Conservation (phyloP, 2,797 vertebrate species). For the Cossypha polioptera region DNA sequence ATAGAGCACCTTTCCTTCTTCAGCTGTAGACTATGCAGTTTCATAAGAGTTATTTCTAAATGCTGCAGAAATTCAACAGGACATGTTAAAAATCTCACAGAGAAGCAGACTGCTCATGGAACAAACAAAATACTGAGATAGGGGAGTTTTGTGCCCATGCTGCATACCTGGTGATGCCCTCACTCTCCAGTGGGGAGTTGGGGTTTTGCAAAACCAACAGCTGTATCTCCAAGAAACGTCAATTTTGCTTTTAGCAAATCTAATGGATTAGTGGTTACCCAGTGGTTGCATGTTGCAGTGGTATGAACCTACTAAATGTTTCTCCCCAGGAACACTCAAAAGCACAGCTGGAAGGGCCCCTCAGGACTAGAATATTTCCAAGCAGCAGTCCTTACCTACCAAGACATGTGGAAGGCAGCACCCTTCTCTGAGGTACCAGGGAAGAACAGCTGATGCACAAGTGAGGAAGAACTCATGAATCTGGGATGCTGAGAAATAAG, state of each 20-base stretch:
- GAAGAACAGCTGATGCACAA: background rate
- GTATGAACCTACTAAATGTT: background rate
- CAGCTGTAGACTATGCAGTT: background rate
- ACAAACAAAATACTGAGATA: background rate
- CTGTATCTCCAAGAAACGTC: background rate
- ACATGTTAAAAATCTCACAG: background rate
- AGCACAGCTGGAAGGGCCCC: background rate
- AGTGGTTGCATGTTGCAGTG: background rate
- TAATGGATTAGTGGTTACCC: background rate
- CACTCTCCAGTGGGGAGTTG: background rate
- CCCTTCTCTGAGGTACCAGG: background rate
- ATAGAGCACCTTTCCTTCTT: background rate
- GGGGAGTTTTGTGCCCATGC: background rate
- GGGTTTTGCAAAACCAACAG: background rate
- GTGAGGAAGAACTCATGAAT: background rate
- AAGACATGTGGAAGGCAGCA: background rate
- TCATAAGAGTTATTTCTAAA: constrained; percentile 7
- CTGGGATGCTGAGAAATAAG: background rate
- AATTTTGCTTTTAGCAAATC: background rate
- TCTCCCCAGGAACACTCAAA: background rate
- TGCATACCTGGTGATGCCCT: background rate
- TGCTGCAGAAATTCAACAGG: background rate
- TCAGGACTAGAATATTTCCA: background rate
- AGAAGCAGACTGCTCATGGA: background rate
- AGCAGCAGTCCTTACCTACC: background rate